phyloP scores from a whole-genome alignment of 2,888 invertebrate species.

The Chloroclysta siterata region DNA sequence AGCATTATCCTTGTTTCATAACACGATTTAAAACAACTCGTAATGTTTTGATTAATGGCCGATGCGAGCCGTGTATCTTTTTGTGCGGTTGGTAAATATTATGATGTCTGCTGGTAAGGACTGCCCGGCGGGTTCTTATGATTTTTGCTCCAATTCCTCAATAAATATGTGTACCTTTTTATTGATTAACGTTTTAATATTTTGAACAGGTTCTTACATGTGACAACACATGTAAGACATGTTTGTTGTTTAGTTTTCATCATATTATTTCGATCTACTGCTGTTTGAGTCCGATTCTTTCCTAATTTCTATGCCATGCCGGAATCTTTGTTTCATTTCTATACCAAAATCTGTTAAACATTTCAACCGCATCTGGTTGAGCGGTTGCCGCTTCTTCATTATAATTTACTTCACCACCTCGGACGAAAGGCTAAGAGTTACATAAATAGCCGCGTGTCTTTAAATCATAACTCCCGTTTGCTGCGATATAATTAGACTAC shows the following conservation, averaged over 20 bases:
- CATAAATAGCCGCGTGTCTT: constrained; percentile 35
- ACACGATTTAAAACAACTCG: constrained; percentile 31
- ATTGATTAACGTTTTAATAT: no score
- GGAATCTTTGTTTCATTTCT: neutral
- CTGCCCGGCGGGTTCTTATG: neutral
- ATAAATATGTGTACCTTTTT: neutral
- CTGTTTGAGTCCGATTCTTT: neutral
- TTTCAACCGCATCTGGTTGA: constrained; percentile 15
- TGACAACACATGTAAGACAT: no score
- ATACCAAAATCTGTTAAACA: neutral
- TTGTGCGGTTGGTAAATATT: constrained; percentile 30
- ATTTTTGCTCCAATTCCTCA: constrained; percentile 5
- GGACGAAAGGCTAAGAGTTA: constrained; percentile 36
- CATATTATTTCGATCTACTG: neutral
- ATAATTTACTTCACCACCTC: constrained; percentile 18
- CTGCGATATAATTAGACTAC: constrained; percentile 35
- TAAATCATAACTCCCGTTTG: constrained; percentile 41
- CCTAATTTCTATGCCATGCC: neutral
- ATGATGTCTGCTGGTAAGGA: constrained; percentile 14
- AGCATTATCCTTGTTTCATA: constrained; percentile 27
- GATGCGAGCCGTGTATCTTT: constrained; percentile 16
- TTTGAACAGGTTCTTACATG: no score
- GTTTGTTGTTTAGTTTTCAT: no score
- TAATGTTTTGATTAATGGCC: constrained; percentile 32
- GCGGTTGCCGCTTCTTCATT: constrained; percentile 11